A percentile compares a stretch with the other conserved stretches of the same genome.
Conservation (phyloP, 30 jellyfish, hydroid and myxozoan species). For the Catostylus mosaicus region DNA sequence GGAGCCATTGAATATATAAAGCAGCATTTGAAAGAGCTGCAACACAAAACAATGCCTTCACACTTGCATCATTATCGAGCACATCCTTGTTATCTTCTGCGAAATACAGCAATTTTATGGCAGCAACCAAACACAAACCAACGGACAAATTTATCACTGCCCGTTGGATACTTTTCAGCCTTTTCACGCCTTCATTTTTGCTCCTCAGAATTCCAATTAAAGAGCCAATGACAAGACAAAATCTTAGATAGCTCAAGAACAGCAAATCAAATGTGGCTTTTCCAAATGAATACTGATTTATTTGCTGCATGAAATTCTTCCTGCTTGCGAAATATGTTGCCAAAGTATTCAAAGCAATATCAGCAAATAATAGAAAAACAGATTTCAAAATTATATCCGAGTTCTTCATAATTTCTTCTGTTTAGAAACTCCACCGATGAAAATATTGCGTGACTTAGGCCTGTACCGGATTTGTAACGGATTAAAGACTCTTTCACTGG, state of each 20-base stretch:
- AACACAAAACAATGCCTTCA: conserved; percentile 44
- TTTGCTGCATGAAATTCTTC: background rate
- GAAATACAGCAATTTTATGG: conserved; percentile 71
- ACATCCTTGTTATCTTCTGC: conserved; percentile 75
- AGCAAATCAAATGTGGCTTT: conserved; percentile 50
- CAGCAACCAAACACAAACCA: conserved; percentile 37
- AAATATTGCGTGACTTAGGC: too few relatives aligned
- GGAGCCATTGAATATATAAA: conserved; percentile 48
- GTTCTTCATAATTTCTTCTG: background rate
- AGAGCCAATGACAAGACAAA: conserved; percentile 61
- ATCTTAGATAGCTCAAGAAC: conserved; percentile 45
- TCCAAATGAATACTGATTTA: conserved; percentile 53
- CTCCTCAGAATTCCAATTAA: conserved; percentile 40
- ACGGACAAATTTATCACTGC: conserved; percentile 31
- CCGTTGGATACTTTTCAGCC: conserved; percentile 24
- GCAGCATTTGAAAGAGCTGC: conserved; percentile 47
- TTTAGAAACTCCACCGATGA: too few relatives aligned
- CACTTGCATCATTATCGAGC: conserved; percentile 33
- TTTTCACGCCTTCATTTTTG: conserved; percentile 29
- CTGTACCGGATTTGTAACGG: too few relatives aligned
- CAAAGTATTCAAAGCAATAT: conserved; percentile 20
- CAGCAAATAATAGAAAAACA: background rate
- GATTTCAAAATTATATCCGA: background rate
- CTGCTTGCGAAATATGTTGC: conserved; percentile 11
- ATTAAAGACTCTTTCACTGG: too few relatives aligned